phyloP scores from a whole-genome alignment of 2,797 vertebrate species.

The Phalloptychus januarius region DNA sequence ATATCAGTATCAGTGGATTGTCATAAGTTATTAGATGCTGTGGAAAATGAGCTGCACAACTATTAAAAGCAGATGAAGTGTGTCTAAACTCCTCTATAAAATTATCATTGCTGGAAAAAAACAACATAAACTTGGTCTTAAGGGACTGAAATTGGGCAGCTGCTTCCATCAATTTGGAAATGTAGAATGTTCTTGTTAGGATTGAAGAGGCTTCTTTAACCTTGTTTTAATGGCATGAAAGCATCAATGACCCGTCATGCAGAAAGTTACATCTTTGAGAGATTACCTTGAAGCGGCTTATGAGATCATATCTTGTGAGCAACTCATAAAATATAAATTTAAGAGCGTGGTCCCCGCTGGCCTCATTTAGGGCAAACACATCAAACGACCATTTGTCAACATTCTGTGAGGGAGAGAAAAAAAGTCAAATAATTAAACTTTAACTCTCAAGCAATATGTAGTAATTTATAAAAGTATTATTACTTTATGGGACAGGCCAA shows the following conservation, averaged over 20 bases:
- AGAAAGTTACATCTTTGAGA: not conserved
- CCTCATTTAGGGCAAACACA: slow-evolving; percentile 94
- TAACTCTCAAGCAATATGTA: not conserved
- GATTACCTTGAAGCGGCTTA: slow-evolving; percentile 96
- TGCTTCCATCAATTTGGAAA: slow-evolving; percentile 17
- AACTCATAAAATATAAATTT: slow-evolving; percentile 99
- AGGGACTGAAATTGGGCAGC: slow-evolving; percentile 7
- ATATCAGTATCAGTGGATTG: slow-evolving; percentile 45
- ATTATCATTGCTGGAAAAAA: slow-evolving; percentile 30
- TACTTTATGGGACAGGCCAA: not conserved
- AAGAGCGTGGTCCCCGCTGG: slow-evolving; percentile 94
- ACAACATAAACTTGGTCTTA: slow-evolving; percentile 12
- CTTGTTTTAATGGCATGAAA: slow-evolving; percentile 23
- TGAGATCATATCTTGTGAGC: slow-evolving; percentile 96
- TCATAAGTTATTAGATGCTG: slow-evolving; percentile 27
- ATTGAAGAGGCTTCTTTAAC: slow-evolving; percentile 12
- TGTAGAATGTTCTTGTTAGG: not conserved
- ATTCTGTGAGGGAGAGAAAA: slow-evolving; percentile 77
- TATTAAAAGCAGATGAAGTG: slow-evolving; percentile 33
- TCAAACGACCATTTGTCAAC: slow-evolving; percentile 98
- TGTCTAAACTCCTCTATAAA: slow-evolving; percentile 21
- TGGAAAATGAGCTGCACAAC: slow-evolving; percentile 36
- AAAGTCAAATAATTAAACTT: not conserved
- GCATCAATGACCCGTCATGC: not conserved
- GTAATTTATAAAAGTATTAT: not conserved